These are phyloP conservation scores for Sceliomorpha sp. DNA, from an alignment of 2,888 invertebrate species.

Conservation along the genomic window DNA sequence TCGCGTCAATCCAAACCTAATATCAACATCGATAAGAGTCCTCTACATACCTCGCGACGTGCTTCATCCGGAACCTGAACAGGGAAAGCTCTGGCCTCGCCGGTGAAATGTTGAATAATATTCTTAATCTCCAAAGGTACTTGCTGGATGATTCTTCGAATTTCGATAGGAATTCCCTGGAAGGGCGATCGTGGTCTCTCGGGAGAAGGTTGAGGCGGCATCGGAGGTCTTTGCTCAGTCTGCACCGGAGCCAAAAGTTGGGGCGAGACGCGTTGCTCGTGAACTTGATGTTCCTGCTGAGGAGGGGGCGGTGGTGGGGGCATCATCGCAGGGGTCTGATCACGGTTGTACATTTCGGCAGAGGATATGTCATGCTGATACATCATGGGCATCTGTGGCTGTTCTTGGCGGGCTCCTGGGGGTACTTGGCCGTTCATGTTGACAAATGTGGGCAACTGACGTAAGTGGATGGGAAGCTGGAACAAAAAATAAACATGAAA, in stretches of 20 bases:
- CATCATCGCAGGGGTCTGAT: conserved; percentile 68
- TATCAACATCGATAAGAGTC: too few species aligned
- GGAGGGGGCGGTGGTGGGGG: conserved; percentile 65
- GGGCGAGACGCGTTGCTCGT: conserved; percentile 67
- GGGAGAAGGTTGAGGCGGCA: conserved; percentile 59
- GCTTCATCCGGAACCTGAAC: conserved; percentile 67
- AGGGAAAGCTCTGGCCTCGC: conserved; percentile 65
- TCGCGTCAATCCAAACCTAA: too few species aligned
- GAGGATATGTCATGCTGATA: conserved; percentile 72
- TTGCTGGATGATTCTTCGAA: conserved; percentile 72
- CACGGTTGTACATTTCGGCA: conserved; percentile 67
- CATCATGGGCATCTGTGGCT: conserved; percentile 66
- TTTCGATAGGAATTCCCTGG: conserved; percentile 76
- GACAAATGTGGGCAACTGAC: too few species aligned
- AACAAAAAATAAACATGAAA: conserved; percentile 57
- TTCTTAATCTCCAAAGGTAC: conserved; percentile 74
- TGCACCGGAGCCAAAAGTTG: conserved; percentile 66
- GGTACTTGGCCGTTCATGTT: conserved; percentile 81
- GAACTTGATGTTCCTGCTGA: conserved; percentile 61
- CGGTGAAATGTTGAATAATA: conserved; percentile 74
- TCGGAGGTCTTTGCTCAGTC: conserved; percentile 63
- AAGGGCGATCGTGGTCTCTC: conserved; percentile 73
- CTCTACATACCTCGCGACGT: conserved; percentile 68
- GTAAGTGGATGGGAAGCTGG: conserved; percentile 81
- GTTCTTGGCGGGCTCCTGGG: conserved; percentile 65